These are phyloP conservation scores for Aurelia sp. DNA, from an alignment of 30 jellyfish, hydroid and myxozoan species.

Conservation along the genomic window DNA sequence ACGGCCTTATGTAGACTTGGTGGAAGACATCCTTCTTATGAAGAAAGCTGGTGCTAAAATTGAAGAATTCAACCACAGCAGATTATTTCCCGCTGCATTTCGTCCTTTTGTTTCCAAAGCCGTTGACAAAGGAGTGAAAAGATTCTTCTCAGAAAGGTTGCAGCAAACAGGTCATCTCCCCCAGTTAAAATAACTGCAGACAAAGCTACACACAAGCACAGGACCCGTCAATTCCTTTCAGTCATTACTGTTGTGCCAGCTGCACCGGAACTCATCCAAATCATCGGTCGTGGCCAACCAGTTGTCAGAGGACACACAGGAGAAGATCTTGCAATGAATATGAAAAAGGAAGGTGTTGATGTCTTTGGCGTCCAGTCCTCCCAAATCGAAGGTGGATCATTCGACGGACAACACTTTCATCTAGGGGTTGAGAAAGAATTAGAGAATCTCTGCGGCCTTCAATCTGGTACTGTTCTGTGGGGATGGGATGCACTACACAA, in stretches of 20 bases:
- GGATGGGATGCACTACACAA: slow-evolving; percentile 33
- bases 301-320: slow-evolving; percentile 17
- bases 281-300: slow-evolving; percentile 16
- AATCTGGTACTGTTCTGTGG: slow-evolving; percentile 2
- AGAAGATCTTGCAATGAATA: slow-evolving; percentile 7
- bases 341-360: slow-evolving; percentile 17
- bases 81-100: slow-evolving; percentile 2
- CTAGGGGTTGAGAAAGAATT: slow-evolving; percentile 1
- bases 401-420: slow-evolving; percentile 18
- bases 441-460: slow-evolving; percentile 11
- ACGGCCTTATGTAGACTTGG: slow-evolving; percentile 8
- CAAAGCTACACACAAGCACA: slow-evolving; percentile 14
- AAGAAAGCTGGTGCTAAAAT: slow-evolving; percentile 1
- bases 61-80: neutral
- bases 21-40: neutral
- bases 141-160: slow-evolving; percentile 7
- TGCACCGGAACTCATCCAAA: slow-evolving; percentile 13
- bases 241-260: slow-evolving; percentile 18
- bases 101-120: slow-evolving; percentile 27
- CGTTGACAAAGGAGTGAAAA: slow-evolving; percentile 6
- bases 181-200: slow-evolving; percentile 4
- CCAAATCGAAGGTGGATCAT: slow-evolving; percentile 25
- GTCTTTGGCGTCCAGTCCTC: slow-evolving; percentile 13
- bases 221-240: slow-evolving; percentile 26
- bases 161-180: slow-evolving; percentile 11